Conservation (phyloP, 30 jellyfish, hydroid and myxozoan genomes). For the Aurelia aurita complex sp. Pacific region DNA sequence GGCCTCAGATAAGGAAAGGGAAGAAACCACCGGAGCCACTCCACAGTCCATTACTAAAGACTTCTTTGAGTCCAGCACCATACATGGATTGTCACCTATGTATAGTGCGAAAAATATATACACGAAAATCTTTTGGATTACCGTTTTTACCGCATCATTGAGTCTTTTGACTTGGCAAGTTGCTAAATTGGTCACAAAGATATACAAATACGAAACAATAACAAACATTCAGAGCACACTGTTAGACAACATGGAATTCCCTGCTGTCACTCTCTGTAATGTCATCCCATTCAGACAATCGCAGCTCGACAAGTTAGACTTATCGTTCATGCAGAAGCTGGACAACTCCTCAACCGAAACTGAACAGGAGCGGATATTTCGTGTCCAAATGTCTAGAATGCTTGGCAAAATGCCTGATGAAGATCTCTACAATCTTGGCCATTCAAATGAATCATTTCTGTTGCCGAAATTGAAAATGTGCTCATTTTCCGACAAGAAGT, state of each 20-base stretch:
- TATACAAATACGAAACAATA: neutral
- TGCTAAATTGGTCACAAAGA: constrained; percentile 5
- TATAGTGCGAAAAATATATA: constrained; percentile 7
- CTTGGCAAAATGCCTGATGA: neutral
- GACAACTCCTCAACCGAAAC: neutral
- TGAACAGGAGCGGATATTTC: neutral
- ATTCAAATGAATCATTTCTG: neutral
- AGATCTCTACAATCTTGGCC: neutral
- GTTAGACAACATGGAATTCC: constrained; percentile 13
- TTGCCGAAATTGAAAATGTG: neutral
- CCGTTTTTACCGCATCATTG: neutral
- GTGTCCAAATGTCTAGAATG: neutral
- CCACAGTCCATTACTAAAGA: neutral
- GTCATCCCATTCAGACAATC: constrained; percentile 9
- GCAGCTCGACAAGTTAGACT: neutral
- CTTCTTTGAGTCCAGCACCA: constrained; percentile 8
- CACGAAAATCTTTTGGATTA: constrained; percentile 23
- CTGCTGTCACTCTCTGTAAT: constrained; percentile 16
- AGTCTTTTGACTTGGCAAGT: constrained; percentile 13
- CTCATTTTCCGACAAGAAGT: neutral
- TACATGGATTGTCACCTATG: constrained; percentile 41
- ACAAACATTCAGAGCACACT: neutral
- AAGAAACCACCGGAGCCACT: too few relatives aligned
- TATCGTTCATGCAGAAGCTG: neutral
- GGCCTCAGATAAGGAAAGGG: too few relatives aligned